Percentiles rank a stretch among this genome's conserved stretches.
phyloP scores from a whole-genome alignment of 2,888 invertebrate species.

The Phyto melanocephala region DNA sequence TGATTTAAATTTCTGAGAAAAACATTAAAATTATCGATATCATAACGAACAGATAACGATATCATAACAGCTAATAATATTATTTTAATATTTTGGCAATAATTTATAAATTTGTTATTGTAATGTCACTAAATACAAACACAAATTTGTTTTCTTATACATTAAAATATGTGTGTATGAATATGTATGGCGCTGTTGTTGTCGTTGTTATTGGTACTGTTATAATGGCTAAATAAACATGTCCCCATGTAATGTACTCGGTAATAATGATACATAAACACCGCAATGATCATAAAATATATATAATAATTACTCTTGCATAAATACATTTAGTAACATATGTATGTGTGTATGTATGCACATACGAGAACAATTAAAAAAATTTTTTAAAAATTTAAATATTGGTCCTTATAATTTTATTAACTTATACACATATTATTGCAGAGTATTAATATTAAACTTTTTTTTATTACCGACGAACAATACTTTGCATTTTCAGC shows the following conservation, averaged over 20 bases:
- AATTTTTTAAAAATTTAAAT: neutral
- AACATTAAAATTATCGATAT: no score
- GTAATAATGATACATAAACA: conserved; percentile 63
- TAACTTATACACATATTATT: no score
- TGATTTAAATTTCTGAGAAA: no score
- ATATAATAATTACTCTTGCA: neutral
- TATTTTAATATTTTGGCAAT: conserved; percentile 40
- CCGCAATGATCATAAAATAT: conserved; percentile 62
- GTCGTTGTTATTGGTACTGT: conserved; percentile 26
- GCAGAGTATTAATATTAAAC: no score
- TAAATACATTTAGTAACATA: neutral
- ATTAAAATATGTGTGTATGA: neutral
- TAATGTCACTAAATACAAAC: conserved; percentile 40
- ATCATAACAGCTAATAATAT: conserved; percentile 27
- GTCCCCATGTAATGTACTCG: conserved; percentile 56
- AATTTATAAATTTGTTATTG: conserved; percentile 52
- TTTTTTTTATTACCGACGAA: no score
- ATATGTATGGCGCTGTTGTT: no score
- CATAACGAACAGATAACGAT: no score
- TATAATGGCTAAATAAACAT: conserved; percentile 59
- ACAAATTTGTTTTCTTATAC: no score
- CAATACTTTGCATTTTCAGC: no score
- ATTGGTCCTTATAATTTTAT: no score
- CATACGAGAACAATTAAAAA: neutral
- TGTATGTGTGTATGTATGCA: neutral